A percentile compares a stretch with the other conserved stretches of the same genome.
Conservation (phyloP, 30 jellyfish, hydroid and myxozoan genomes). For the Haliclystus octoradiatus region DNA sequence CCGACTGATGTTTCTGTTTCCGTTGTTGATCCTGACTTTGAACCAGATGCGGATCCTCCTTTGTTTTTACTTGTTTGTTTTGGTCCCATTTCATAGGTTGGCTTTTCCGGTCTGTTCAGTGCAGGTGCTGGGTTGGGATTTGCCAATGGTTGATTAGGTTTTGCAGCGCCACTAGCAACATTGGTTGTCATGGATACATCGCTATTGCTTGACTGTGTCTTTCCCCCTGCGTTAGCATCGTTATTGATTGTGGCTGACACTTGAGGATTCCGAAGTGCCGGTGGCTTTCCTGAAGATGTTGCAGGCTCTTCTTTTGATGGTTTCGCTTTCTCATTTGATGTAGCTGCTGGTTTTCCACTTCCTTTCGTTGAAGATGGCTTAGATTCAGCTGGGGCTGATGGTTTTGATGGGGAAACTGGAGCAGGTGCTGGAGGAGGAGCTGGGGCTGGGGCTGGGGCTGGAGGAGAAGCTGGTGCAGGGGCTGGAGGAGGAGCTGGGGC, state of each 20-base stretch:
- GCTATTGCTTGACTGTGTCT: not conserved
- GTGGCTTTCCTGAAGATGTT: slow-evolving; percentile 70
- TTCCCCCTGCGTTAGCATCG: slow-evolving; percentile 79
- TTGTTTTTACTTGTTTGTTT: no score
- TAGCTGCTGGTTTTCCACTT: slow-evolving; percentile 18
- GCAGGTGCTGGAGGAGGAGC: not conserved
- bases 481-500: no score
- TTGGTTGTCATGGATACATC: not conserved
- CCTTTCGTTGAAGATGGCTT: not conserved
- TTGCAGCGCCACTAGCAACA: not conserved
- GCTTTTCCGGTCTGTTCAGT: not conserved
- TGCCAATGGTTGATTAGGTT: not conserved
- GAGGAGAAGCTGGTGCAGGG: no score
- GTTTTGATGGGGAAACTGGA: slow-evolving; percentile 2
- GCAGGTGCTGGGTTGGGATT: not conserved
- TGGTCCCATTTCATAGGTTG: not conserved
- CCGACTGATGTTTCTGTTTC: slow-evolving; percentile 56
- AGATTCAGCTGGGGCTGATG: not conserved
- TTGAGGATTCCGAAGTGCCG: slow-evolving; percentile 64
- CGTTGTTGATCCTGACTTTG: slow-evolving; percentile 54
- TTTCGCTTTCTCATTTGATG: slow-evolving; percentile 12
- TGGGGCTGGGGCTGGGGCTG: slow-evolving; percentile 13
- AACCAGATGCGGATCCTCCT: not conserved
- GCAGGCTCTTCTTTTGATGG: slow-evolving; percentile 30
- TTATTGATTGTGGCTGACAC: slow-evolving; percentile 38